Conservation (phyloP, 2,888 invertebrate genomes). For the Suillia variegata region DNA sequence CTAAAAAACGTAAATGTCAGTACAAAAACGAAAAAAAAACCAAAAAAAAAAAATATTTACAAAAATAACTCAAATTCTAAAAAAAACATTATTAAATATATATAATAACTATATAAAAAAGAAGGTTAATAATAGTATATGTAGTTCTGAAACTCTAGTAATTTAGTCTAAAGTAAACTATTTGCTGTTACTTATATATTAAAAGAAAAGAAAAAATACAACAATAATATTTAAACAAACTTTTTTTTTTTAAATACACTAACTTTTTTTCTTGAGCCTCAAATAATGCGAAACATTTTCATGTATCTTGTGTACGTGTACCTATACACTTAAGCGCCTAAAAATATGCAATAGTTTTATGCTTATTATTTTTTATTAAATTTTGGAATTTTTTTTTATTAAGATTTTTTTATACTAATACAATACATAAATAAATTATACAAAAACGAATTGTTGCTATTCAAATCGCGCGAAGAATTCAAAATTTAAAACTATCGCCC, state of each 20-base stretch:
- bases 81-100: not conserved
- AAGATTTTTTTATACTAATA: too few relatives aligned
- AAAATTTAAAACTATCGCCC: too few relatives aligned
- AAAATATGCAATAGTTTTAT: too few relatives aligned
- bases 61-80: slow-evolving; percentile 1
- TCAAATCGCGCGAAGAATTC: too few relatives aligned
- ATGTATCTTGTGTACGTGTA: too few relatives aligned
- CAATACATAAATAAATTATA: too few relatives aligned
- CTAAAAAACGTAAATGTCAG: slow-evolving; percentile 15
- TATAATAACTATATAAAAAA: not conserved
- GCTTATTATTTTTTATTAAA: too few relatives aligned
- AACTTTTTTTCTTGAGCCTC: too few relatives aligned
- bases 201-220: not conserved
- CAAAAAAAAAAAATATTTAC: slow-evolving; percentile 5
- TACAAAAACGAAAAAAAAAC: slow-evolving; percentile 17
- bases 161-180: slow-evolving; percentile 2
- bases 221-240: slow-evolving; percentile 9
- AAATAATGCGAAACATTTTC: too few relatives aligned
- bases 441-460: too few relatives aligned
- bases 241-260: too few relatives aligned
- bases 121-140: not conserved
- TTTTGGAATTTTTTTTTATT: too few relatives aligned
- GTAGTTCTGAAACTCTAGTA: not conserved
- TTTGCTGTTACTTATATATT: not conserved
- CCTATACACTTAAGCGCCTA: slow-evolving; percentile 1